Evolutionary conservation across 2,888 invertebrate species (phyloP), one percentile per base, ranked within the genome.

Genomic region (Criorhina ranunculi): DNA sequence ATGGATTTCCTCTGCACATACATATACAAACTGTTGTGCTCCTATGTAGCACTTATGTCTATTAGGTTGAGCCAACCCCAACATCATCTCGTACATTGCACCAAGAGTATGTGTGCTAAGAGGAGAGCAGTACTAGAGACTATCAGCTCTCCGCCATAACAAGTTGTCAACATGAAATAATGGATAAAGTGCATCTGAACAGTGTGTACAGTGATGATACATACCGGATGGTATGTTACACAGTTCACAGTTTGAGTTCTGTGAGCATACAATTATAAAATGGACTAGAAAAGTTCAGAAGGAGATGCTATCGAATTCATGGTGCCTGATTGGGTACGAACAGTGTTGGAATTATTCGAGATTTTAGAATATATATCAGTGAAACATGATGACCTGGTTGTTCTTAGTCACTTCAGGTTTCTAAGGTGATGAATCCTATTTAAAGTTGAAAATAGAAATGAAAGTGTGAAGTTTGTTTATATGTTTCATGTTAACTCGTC

Each of bases 151-250:
- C n/a, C 8, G 37, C 66, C 62, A 49, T 78, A 83, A 67, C 82
- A 83, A 78, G 67, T 83, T 78, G 72, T 72, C 78, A 83, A 83
- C 72, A 78, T 67, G 66, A 72, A 78, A 78, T 73, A 78, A 73
- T 59, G 62, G 78, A 70, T 73, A 60, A 78, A 83, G 82, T 78
- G 82, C 78, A 83, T 73, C 73, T 73, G 46, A 78, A 60, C 72
- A 73, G 60, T 29, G 72, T 67, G 67, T 49, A 66, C 53, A 72
- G 64, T 59, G 60, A 70, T 59, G 60, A 66, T 72, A 64, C 55
- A 75, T 46, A 40, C 53, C 37, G 75, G 37, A 64, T 37, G 64
- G 12, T 33, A 53, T 55, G 55, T 44, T 57, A 76, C 57, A 64
- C 33, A 70, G 62, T 64, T 44, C 70, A 76, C 55, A 62, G 62